phyloP scores from a whole-genome alignment of 2,888 invertebrate genomes.

The Chloroclystis v-ata region DNA sequence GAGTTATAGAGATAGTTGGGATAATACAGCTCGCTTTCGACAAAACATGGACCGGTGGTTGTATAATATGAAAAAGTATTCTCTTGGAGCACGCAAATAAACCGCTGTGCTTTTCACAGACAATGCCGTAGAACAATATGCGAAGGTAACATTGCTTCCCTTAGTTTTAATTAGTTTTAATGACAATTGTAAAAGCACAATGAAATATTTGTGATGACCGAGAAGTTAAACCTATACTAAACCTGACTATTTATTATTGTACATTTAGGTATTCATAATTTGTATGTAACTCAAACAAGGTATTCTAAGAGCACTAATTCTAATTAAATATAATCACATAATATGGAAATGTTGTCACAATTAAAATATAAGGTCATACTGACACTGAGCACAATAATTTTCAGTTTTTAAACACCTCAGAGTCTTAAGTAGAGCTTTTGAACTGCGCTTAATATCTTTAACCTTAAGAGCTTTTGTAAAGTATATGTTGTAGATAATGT shows the following conservation, averaged over 20 bases:
- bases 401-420: conserved; percentile 30
- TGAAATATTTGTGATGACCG: conserved; percentile 37
- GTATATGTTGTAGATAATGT: conserved; percentile 61
- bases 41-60: conserved; percentile 28
- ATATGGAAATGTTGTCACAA: conserved; percentile 4
- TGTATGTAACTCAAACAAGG: conserved; percentile 16
- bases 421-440: conserved; percentile 58
- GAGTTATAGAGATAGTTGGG: conserved; percentile 10
- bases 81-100: conserved; percentile 15
- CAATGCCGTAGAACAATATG: conserved; percentile 27
- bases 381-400: conserved; percentile 35
- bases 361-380: conserved; percentile 15
- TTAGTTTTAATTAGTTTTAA: conserved; percentile 37
- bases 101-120: conserved; percentile 22
- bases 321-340: conserved; percentile 26
- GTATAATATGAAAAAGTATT: conserved; percentile 1
- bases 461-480: conserved; percentile 70
- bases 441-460: conserved; percentile 60
- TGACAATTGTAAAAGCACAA: conserved; percentile 36
- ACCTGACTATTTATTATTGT: conserved; percentile 25
- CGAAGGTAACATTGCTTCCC: conserved; percentile 44
- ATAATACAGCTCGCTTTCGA: conserved; percentile 20
- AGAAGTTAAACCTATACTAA: conserved; percentile 30
- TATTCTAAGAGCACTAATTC: conserved; percentile 26
- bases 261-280: conserved; percentile 15